Percentiles rank a stretch among this genome's conserved stretches.
These are phyloP conservation scores for Odontomachus brunneus DNA, from an alignment of 1,140 invertebrate genomes.

Conservation along the genomic window DNA sequence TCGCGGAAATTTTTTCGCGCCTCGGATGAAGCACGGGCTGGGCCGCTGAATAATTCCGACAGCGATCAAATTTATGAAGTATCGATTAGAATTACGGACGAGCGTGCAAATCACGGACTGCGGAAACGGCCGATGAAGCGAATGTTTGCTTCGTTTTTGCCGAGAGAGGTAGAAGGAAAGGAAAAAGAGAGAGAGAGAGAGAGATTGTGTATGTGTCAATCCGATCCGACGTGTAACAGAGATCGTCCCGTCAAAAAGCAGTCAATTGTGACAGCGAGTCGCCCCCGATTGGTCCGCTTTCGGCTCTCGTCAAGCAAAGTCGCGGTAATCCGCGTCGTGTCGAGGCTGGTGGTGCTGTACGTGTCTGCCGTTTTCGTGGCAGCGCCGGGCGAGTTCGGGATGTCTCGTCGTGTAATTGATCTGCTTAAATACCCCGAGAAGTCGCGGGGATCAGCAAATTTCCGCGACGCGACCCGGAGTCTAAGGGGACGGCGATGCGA, in stretches of 20 bases:
- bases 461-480: slow-evolving; percentile 27
- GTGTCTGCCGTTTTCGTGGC: slow-evolving; percentile 17
- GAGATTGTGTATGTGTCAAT: background rate
- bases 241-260: background rate
- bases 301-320: background rate
- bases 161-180: background rate
- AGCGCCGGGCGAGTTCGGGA: slow-evolving; percentile 51
- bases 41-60: slow-evolving; percentile 48
- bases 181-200: no score
- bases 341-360: background rate
- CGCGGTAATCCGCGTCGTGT: slow-evolving; percentile 33
- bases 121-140: slow-evolving; percentile 20
- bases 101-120: slow-evolving; percentile 35
- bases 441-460: slow-evolving; percentile 65
- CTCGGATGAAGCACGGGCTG: background rate
- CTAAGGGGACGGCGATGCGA: background rate
- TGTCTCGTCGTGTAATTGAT: slow-evolving; percentile 59
- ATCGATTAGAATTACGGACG: slow-evolving; percentile 46
- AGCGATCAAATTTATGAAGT: slow-evolving; percentile 54
- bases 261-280: background rate
- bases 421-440: slow-evolving; percentile 58
- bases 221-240: background rate
- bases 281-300: background rate
- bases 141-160: slow-evolving; percentile 1
- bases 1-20: slow-evolving; percentile 41